These are phyloP conservation scores for pig (Sus scrofa) DNA, from an alignment of 2,113 vertebrate species.

Conservation along the genomic window T2T-Sscrofa CM000827.6:88395001-88395500, in stretches of 20 bases:
- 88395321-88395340: not conserved
- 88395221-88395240: not conserved
- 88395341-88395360: no score
- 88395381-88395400: no score
- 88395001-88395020: not conserved
- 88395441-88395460: no score
- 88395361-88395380: no score
- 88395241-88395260: not conserved
- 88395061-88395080: fast-evolving
- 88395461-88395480: no score
- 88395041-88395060: not conserved
- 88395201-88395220: not conserved
- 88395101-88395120: not conserved
- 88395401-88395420: no score
- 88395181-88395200: not conserved
- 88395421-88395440: no score
- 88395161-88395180: not conserved
- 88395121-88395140: not conserved
- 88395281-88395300: not conserved
- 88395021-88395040: not conserved
- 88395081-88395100: no score
- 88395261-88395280: not conserved
- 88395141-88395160: not conserved
- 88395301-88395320: not conserved
- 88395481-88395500: no score